phyloP scores from a whole-genome alignment of 2,797 vertebrate species.

The Fistularia tabacaria region DNA sequence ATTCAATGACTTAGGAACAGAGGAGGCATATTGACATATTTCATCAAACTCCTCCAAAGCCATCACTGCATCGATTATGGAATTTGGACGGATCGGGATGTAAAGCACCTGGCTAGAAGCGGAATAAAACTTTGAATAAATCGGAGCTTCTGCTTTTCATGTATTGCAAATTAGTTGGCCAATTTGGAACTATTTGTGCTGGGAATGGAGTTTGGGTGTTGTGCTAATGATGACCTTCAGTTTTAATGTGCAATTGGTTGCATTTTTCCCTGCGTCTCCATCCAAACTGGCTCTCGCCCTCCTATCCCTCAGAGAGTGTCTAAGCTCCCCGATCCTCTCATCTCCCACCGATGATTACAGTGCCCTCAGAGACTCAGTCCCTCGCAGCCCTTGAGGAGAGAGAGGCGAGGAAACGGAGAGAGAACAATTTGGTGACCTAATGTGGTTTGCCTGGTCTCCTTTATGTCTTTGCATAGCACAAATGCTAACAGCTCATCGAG shows the following conservation, averaged over 20 bases:
- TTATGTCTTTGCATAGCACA: conserved; percentile 30
- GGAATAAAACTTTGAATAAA: no score
- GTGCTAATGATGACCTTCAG: conserved; percentile 37
- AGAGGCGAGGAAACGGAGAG: conserved; percentile 8
- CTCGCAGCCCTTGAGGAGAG: conserved; percentile 29
- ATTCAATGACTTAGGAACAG: not conserved
- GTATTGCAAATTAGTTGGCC: no score
- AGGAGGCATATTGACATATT: no score
- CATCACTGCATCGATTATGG: no score
- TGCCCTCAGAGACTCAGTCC: conserved; percentile 34
- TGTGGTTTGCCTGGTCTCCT: conserved; percentile 33
- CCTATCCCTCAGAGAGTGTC: conserved; percentile 20
- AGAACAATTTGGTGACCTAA: conserved; percentile 41
- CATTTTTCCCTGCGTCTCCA: conserved; percentile 21
- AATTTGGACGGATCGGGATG: no score
- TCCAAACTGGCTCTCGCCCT: conserved; percentile 36
- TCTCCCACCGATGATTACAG: conserved; percentile 40
- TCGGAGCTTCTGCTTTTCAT: no score
- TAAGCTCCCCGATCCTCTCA: conserved; percentile 51
- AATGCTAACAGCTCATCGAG: conserved; percentile 58
- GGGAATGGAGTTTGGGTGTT: conserved; percentile 2
- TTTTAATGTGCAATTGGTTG: conserved; percentile 30
- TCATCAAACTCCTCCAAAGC: no score
- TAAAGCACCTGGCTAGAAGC: no score
- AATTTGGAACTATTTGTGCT: not conserved